phyloP scores from a whole-genome alignment of 2,888 invertebrate genomes.

The Cosmopolites sordidus region DNA sequence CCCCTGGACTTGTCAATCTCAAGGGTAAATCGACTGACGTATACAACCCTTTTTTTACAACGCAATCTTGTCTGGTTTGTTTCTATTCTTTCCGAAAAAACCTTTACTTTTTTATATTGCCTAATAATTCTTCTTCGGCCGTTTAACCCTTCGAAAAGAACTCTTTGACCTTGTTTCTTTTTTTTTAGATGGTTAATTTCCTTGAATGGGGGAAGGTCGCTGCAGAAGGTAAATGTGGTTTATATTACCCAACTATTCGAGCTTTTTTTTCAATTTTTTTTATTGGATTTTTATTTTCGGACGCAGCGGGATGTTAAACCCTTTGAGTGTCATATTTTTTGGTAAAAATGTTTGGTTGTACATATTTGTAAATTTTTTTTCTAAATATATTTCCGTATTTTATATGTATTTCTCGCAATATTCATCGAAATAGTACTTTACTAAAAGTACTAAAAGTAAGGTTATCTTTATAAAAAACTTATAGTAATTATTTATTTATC shows the following conservation, averaged over 20 bases:
- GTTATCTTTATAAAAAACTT: no score
- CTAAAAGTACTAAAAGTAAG: no score
- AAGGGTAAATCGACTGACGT: slow-evolving; percentile 15
- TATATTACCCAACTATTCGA: slow-evolving; percentile 16
- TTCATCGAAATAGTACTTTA: no score
- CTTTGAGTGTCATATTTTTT: no score
- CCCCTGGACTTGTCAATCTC: slow-evolving; percentile 2
- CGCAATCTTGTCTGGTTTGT: slow-evolving; percentile 1
- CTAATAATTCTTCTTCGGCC: background rate
- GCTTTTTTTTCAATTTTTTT: no score
- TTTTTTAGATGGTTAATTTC: slow-evolving; percentile 7
- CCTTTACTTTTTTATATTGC: slow-evolving; percentile 5
- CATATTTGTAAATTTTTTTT: no score
- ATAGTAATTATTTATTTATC: no score
- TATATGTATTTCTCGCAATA: no score
- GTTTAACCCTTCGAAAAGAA: slow-evolving; percentile 2
- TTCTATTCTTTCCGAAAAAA: slow-evolving; percentile 4
- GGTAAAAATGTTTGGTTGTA: no score
- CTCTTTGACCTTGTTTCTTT: slow-evolving; percentile 5
- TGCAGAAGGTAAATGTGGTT: slow-evolving; percentile 16
- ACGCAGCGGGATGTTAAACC: slow-evolving; percentile 4
- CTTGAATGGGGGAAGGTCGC: slow-evolving; percentile 6
- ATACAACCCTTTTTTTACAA: slow-evolving; percentile 14
- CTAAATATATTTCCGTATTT: no score
- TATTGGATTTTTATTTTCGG: no score